phyloP scores from a whole-genome alignment of 2,797 vertebrate species.

The Orestias chungarensis region DNA sequence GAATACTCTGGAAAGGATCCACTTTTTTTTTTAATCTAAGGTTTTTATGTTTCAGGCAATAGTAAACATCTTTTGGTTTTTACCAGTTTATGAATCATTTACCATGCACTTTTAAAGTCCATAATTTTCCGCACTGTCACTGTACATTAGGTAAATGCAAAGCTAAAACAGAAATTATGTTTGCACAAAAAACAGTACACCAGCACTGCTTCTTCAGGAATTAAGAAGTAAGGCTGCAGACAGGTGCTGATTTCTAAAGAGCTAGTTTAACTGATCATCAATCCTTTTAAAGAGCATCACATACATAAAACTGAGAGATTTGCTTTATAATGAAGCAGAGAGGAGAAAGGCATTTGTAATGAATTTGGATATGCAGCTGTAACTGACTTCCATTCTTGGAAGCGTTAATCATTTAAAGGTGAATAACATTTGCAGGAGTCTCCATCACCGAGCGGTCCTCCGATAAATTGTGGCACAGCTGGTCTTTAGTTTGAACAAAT shows the following conservation, averaged over 20 bases:
- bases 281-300: neutral
- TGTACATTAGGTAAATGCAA: neutral
- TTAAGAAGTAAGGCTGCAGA: neutral
- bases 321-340: neutral
- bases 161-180: neutral
- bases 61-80: neutral
- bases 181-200: neutral
- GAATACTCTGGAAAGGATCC: too few species aligned
- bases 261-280: neutral
- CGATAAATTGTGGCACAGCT: neutral
- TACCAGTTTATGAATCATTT: neutral
- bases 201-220: neutral
- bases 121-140: neutral
- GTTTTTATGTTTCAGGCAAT: neutral
- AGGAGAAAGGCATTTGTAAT: too few species aligned
- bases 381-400: neutral
- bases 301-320: too few species aligned
- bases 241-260: neutral
- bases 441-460: too few species aligned
- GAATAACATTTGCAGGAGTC: too few species aligned
- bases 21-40: neutral
- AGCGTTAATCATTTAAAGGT: too few species aligned
- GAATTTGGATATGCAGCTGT: neutral
- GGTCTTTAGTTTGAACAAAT: neutral
- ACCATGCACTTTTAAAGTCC: neutral